Evolutionary conservation across 92 coral and sea anemone species (phyloP).

Genomic region (Actinernus sp.): DNA sequence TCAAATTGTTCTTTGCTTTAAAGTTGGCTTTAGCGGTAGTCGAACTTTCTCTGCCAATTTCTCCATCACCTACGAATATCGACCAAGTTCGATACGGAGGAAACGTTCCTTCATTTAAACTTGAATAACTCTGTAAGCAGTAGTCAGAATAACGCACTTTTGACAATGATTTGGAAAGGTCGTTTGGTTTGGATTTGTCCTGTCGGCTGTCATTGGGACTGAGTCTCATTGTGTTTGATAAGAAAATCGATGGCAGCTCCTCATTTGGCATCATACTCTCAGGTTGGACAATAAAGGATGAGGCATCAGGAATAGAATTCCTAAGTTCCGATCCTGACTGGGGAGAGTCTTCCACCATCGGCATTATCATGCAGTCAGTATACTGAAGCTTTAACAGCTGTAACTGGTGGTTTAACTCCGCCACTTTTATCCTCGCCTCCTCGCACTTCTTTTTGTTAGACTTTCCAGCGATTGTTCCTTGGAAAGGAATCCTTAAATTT

Average conservation of each 20-base stretch:
- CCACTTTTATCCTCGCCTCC: slow-evolving; percentile 7
- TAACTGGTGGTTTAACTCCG: not conserved
- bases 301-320: not conserved
- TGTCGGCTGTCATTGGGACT: no score
- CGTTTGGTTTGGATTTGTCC: no score
- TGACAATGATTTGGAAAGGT: no score
- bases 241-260: no score
- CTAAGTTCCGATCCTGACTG: not conserved
- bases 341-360: not conserved
- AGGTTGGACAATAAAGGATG: no score
- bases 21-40: no score
- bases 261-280: no score
- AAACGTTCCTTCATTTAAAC: slow-evolving; percentile 13
- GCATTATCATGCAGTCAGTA: slow-evolving; percentile 3
- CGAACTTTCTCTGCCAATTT: no score
- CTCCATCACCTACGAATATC: not conserved
- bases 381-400: slow-evolving; percentile 24
- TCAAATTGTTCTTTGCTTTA: no score
- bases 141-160: no score
- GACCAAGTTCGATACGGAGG: slow-evolving; percentile 52
- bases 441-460: slow-evolving; percentile 34
- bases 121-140: not conserved
- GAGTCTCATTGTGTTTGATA: no score
- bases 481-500: not conserved
- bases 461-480: slow-evolving; percentile 5